These are phyloP conservation scores for Tympanoctomys barrerae DNA, from an alignment of 2,797 vertebrate genomes.

Conservation along the genomic window DNA sequence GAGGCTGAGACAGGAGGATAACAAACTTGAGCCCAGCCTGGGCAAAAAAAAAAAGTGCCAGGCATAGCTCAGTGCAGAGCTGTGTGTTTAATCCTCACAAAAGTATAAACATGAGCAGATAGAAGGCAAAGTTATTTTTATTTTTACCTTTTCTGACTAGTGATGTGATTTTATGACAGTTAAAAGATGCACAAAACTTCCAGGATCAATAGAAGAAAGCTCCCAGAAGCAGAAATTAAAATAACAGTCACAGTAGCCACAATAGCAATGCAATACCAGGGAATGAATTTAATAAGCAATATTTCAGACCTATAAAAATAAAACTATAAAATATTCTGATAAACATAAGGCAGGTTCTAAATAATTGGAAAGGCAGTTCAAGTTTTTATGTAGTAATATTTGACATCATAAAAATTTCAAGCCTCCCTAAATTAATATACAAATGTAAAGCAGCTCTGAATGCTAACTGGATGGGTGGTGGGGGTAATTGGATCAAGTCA, in stretches of 20 bases:
- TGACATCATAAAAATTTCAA: background rate
- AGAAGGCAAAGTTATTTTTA: background rate
- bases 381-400: background rate
- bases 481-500: background rate
- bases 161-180: background rate
- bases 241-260: background rate
- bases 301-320: background rate
- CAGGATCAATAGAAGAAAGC: background rate
- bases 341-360: background rate
- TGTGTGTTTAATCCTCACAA: background rate
- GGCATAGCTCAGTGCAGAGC: background rate
- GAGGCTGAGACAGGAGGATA: background rate
- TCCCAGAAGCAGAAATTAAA: background rate
- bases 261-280: background rate
- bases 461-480: background rate
- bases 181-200: background rate
- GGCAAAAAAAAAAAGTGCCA: background rate
- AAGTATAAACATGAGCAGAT: background rate
- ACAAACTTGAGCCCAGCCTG: background rate
- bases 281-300: slow-evolving; percentile 3
- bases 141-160: background rate
- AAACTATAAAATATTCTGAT: background rate
- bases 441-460: background rate
- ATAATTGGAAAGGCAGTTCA: background rate
- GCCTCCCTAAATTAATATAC: background rate